Evolutionary conservation across 2,113 vertebrate genomes (phyloP), one percentile per base, ranked within the genome.

Genomic region (Amphiprion percula): DNA sequence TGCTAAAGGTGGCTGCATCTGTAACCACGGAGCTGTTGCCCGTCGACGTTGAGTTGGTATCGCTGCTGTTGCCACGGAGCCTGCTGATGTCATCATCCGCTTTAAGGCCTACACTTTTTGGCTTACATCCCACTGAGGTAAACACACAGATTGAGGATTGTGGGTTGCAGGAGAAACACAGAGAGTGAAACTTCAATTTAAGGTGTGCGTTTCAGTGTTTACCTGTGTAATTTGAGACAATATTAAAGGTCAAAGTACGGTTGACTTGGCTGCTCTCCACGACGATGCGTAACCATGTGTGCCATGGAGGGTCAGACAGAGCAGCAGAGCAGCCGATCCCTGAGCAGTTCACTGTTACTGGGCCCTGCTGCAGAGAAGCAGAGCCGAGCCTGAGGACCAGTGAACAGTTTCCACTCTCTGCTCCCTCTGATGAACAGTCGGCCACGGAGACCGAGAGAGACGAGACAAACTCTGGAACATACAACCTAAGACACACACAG

Each of bases 241-340:
- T 86, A 23, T 78, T 91, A 81, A 99, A 95, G 0, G 82, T 80
- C 54, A 96, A 89, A 0, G 87, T 94, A 17, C 63, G 52, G 0
- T 93, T 95, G 19, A 87, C 53, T 0, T 76, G 84, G 0, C 90
- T 86, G 75, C 85, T 96, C 87, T 97, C 96, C 74, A 96, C 94
- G 0, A 91, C 89, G 80, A 99, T 91, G 30, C 93, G 95, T 58
- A 99, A 76, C 98, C 98, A 99, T 60, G 88, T 92, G 82, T 95
- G 94, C 98, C 98, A 99, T 0, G 97, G 97, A 0, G 97, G 97
- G 0, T 94, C 94, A 1, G 81, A 69, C 17, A 99, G 91, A 14
- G 86, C 58, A 0, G 95, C 83, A 24, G 82, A 91, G 91, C 98
- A 99, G 69, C 21, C 16, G 0, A 14, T 88, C 46, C 92, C 89